Evolutionary conservation across 2,888 invertebrate genomes (phyloP), one percentile per base, ranked within the genome.

Genomic region (Caprella mutica): DNA sequence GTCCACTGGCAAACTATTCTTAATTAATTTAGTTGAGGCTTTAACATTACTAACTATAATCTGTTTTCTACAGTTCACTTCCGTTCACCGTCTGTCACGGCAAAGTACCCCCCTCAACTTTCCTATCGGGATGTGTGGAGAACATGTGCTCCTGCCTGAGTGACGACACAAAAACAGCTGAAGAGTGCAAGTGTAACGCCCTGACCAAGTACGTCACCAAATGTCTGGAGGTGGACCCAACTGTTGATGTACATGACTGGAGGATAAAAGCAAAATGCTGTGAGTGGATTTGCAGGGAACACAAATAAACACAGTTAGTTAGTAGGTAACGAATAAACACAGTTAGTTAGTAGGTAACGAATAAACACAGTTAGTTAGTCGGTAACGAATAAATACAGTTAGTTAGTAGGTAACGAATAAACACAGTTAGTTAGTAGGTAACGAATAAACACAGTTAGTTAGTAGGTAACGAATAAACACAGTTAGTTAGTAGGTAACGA

Each of bases 111-210:
- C 72, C 83, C 17, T 82, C 85, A 66, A 80, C 80, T 59, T 84
- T 83, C 73, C 76, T 83, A 26, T 80, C 81, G 58, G 80, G 80
- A 56, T 89, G 89, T 70, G 70, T 86, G 58, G 86, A 86, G 71
- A 81, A 81, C 42, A 79, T 83, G 43, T 89, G 88, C 70, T 78
- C 80, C 53, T 89, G 89, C 68, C 73, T 85, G 24, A 53, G 48
- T 1, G 77, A 80, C 38, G 67, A 61, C 12, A 59, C n/a, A 54
- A 63, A 71, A 69, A 9, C 70, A 70, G 54, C 60, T 26, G 71
- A 76, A 21, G 71, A 77, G 29, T 89, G 88, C 70, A 78, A 82
- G 65, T 89, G 89, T 69, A 74, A 77, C 42, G 77, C 82, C 4
- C 73, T 88, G 55, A 81, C 84, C 68, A 77, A 77, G 65, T 82